phyloP scores from a whole-genome alignment of 2,888 invertebrate genomes.

The Entomobrya proxima region DNA sequence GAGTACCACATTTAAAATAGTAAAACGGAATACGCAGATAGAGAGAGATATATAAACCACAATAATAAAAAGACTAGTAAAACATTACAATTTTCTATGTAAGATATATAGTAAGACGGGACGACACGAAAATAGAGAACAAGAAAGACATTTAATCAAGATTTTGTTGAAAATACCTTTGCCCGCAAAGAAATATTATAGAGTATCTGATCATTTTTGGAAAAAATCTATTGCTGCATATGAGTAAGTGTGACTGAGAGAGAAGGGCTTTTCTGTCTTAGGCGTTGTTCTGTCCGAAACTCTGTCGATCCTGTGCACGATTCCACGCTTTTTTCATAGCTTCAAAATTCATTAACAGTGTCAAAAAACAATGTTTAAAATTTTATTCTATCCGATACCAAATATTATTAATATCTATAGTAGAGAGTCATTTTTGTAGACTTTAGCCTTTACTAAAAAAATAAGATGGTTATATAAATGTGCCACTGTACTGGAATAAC shows the following conservation, averaged over 20 bases:
- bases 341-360: constrained; percentile 63
- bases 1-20: constrained; percentile 9
- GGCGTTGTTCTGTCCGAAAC: constrained; percentile 72
- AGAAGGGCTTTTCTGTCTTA: constrained; percentile 55
- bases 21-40: constrained; percentile 29
- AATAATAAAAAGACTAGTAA: constrained; percentile 24
- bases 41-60: constrained; percentile 18
- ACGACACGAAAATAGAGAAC: constrained; percentile 59
- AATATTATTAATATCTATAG: not conserved
- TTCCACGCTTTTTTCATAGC: constrained; percentile 76
- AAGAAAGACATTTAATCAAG: constrained; percentile 46
- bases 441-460: too few species aligned
- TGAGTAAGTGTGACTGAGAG: constrained; percentile 45
- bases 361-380: constrained; percentile 16
- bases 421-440: too few species aligned
- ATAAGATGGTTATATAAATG: too few species aligned
- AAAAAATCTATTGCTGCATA: constrained; percentile 68
- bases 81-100: constrained; percentile 11
- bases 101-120: constrained; percentile 56
- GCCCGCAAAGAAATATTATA: constrained; percentile 71
- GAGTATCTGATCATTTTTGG: constrained; percentile 46
- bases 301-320: constrained; percentile 75
- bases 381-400: not conserved
- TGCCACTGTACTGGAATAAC: too few species aligned
- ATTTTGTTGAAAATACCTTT: constrained; percentile 71